Conservation (phyloP, 1,140 invertebrate species). For the Drepana arcuata region DNA sequence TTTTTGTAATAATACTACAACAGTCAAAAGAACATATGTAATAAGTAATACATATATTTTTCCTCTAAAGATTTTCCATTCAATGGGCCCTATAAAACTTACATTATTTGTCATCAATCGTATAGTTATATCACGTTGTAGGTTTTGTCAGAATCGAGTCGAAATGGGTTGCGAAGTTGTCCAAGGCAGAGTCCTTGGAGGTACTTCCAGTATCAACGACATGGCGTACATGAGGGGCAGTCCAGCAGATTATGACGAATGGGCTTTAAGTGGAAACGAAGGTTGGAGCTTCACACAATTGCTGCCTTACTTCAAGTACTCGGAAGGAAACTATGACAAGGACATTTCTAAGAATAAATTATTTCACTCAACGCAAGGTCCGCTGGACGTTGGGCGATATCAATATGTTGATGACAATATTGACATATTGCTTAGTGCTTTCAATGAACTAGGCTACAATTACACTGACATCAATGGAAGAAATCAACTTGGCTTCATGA, state of each 20-base stretch:
- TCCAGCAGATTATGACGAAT: conserved; percentile 79
- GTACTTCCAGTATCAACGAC: conserved; percentile 84
- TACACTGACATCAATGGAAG: conserved; percentile 65
- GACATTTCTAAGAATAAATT: conserved; percentile 56
- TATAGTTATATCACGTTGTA: conserved; percentile 35
- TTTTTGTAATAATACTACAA: no score
- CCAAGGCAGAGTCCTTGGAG: conserved; percentile 81
- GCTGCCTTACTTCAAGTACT: conserved; percentile 78
- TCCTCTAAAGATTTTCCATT: no score
- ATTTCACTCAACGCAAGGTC: conserved; percentile 55
- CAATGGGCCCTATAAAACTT: no score
- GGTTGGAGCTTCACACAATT: conserved; percentile 81
- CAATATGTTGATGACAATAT: conserved; percentile 55
- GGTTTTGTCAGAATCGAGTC: conserved; percentile 47
- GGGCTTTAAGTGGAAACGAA: conserved; percentile 74
- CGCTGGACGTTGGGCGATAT: conserved; percentile 56
- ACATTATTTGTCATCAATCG: conserved; percentile 37
- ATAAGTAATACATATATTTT: no score
- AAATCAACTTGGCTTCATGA: conserved; percentile 69
- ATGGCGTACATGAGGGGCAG: conserved; percentile 87
- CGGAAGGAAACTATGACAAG: conserved; percentile 65
- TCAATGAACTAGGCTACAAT: conserved; percentile 60
- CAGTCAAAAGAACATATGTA: no score
- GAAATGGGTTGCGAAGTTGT: conserved; percentile 48
- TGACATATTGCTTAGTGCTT: conserved; percentile 60